Conservation (phyloP, 2,113 vertebrate species). For the Poicephalus gulielmi region DNA sequence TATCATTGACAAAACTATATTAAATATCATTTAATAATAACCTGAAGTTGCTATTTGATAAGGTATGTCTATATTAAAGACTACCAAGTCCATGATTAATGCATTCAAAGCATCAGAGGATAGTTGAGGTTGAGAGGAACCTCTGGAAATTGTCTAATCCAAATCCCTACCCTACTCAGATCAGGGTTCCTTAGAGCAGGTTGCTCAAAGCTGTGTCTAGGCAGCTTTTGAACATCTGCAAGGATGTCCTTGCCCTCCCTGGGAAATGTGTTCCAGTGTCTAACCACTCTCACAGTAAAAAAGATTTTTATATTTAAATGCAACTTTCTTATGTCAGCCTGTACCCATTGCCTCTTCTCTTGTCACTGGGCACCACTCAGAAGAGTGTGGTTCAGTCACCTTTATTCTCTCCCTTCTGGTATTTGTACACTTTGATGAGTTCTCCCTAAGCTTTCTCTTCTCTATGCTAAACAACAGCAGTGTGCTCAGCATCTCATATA, state of each 20-base stretch:
- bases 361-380: background rate
- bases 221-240: background rate
- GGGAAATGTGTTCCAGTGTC: background rate
- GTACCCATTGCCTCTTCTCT: background rate
- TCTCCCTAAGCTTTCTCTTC: background rate
- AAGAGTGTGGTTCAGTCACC: background rate
- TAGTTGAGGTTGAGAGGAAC: background rate
- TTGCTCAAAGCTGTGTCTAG: background rate
- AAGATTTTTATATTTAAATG: background rate
- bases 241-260: background rate
- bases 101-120: background rate
- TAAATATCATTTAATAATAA: background rate
- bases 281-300: background rate
- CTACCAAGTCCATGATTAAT: background rate
- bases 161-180: background rate
- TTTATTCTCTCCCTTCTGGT: background rate
- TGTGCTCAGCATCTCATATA: fast-evolving
- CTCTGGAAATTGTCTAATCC: background rate
- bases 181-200: background rate
- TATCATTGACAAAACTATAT: background rate
- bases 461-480: fast-evolving
- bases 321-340: background rate
- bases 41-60: background rate
- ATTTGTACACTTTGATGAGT: background rate
- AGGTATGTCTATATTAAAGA: background rate